Evolutionary conservation across 2,797 vertebrate genomes (phyloP).

Genomic region (Craterocephalus amniculus): DNA sequence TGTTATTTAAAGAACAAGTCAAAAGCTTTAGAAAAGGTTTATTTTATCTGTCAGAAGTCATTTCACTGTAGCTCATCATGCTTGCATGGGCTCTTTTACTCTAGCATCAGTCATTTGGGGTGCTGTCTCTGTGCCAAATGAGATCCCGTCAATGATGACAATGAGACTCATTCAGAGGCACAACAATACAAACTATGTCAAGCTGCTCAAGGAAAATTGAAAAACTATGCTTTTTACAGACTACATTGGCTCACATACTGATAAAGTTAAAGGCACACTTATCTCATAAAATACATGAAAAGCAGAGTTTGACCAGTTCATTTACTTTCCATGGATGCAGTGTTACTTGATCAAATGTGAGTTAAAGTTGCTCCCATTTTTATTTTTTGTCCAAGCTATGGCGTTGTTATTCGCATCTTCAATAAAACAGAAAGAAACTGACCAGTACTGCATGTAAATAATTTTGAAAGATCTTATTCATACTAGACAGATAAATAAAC

Average conservation of each 20-base stretch:
- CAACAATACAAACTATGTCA: constrained; percentile 14
- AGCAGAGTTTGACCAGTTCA: neutral
- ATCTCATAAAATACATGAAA: neutral
- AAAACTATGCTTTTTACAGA: constrained; percentile 9
- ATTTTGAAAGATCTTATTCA: neutral
- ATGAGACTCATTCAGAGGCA: constrained; percentile 27
- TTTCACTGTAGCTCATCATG: constrained; percentile 25
- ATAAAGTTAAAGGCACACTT: neutral
- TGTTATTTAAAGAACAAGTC: constrained; percentile 47
- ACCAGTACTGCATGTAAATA: neutral
- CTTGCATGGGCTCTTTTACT: constrained; percentile 22
- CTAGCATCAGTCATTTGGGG: constrained; percentile 12
- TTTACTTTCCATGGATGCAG: neutral
- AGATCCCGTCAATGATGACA: constrained; percentile 41
- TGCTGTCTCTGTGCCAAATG: constrained; percentile 20
- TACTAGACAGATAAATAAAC: neutral
- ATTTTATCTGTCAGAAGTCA: constrained; percentile 34
- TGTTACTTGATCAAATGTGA: neutral
- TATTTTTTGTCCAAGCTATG: neutral
- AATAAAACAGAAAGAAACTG: neutral
- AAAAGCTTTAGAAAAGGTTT: constrained; percentile 40
- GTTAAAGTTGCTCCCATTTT: neutral
- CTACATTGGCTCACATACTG: constrained; percentile 12
- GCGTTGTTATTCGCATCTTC: neutral
- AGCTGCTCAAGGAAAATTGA: neutral